Evolutionary conservation across 2,888 invertebrate species (phyloP).

Genomic region (Piscicola geometra): DNA sequence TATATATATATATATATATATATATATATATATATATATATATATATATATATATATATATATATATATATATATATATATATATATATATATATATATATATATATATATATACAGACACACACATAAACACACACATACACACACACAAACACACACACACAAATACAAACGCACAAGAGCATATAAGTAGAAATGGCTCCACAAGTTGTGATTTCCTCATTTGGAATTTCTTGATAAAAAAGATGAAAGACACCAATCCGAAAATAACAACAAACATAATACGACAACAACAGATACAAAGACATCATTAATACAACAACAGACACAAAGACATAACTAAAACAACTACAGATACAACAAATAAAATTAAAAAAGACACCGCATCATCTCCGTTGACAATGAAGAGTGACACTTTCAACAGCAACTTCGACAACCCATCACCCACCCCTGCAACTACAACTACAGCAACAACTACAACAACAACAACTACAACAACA

Average conservation of each 20-base stretch:
- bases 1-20: too few species aligned
- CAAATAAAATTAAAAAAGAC: background rate
- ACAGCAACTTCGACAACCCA: too few species aligned
- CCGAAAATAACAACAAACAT: background rate
- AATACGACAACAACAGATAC: background rate
- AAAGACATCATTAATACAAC: background rate
- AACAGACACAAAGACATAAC: too few species aligned
- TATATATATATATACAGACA: slow-evolving; percentile 14
- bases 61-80: too few species aligned
- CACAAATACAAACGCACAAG: background rate
- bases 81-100: background rate
- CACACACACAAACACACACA: slow-evolving; percentile 12
- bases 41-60: background rate
- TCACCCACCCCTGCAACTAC: background rate
- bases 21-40: too few species aligned
- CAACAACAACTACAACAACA: too few species aligned
- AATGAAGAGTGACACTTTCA: too few species aligned
- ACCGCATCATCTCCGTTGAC: too few species aligned
- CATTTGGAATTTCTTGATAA: too few species aligned
- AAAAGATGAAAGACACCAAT: background rate
- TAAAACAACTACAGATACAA: too few species aligned
- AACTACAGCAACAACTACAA: background rate
- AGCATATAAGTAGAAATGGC: too few species aligned
- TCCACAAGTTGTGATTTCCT: too few species aligned
- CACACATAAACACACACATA: background rate